Evolutionary conservation across 2,797 vertebrate genomes (phyloP).

Genomic region (Enteromius argenteus): DNA sequence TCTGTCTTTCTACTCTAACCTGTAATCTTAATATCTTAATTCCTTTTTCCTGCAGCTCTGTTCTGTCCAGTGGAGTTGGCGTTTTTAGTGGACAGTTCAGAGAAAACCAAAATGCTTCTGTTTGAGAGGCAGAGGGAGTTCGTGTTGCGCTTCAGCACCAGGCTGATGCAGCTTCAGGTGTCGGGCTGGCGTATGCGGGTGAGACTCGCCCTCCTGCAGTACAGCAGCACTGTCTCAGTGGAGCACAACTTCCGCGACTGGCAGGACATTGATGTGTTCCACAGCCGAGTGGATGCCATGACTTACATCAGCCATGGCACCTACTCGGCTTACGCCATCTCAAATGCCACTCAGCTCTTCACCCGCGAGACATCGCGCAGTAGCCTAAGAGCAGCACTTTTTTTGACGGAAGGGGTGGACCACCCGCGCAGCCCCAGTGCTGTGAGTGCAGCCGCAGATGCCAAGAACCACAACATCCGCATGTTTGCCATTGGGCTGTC

Average conservation of each 20-base stretch:
- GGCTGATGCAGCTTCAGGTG: constrained; percentile 75
- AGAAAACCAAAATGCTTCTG: constrained; percentile 80
- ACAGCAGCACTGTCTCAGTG: constrained; percentile 85
- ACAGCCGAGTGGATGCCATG: constrained; percentile 79
- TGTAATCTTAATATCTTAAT: not conserved
- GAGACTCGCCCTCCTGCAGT: constrained; percentile 84
- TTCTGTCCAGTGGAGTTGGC: constrained; percentile 79
- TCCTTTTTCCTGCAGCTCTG: constrained; percentile 59
- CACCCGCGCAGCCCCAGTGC: constrained; percentile 86
- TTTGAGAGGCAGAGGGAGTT: constrained; percentile 86
- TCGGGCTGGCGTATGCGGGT: constrained; percentile 74
- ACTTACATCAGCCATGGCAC: constrained; percentile 86
- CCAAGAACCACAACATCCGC: constrained; percentile 82
- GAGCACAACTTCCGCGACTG: constrained; percentile 87
- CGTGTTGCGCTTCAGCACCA: constrained; percentile 77
- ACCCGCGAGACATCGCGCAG: constrained; percentile 75
- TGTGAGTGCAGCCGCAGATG: constrained; percentile 75
- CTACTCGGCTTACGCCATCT: constrained; percentile 85
- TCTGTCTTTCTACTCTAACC: not conserved
- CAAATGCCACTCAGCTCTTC: constrained; percentile 85
- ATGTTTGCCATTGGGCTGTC: constrained; percentile 84
- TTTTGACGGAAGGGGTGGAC: constrained; percentile 86
- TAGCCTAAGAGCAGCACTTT: constrained; percentile 81
- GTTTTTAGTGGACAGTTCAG: constrained; percentile 91
- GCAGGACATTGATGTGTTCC: constrained; percentile 86